A percentile compares a stretch with the other conserved stretches of the same genome.
Conservation (phyloP, 64 coral and sea anemone genomes). For the Porites australiensis region DNA sequence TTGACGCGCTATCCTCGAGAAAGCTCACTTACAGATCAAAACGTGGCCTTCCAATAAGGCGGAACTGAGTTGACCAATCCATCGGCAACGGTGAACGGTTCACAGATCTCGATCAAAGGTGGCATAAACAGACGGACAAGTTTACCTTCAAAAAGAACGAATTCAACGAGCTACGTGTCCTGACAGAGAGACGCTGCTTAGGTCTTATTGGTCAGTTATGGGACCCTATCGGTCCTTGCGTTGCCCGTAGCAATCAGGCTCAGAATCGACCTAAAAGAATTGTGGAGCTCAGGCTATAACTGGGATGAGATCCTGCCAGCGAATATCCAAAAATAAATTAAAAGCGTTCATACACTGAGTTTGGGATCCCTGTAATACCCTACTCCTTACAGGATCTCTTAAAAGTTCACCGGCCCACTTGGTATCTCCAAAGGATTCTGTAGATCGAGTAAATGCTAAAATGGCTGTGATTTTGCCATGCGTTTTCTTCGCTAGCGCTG, state of each 20-base stretch:
- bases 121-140: neutral
- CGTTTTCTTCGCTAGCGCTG: too few relatives aligned
- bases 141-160: slow-evolving; percentile 4
- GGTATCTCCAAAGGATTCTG: too few relatives aligned
- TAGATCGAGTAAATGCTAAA: too few relatives aligned
- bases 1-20: neutral
- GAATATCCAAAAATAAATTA: neutral
- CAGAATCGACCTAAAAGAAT: slow-evolving; percentile 35
- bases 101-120: slow-evolving; percentile 32
- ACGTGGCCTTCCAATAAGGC: neutral
- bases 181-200: too few relatives aligned
- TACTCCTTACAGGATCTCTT: too few relatives aligned
- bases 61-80: slow-evolving; percentile 7
- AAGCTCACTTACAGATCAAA: slow-evolving; percentile 35
- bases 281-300: neutral
- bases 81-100: neutral
- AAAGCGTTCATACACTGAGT: too few relatives aligned
- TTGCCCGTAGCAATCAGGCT: slow-evolving; percentile 19
- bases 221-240: slow-evolving; percentile 51
- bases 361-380: too few relatives aligned
- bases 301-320: slow-evolving; percentile 1
- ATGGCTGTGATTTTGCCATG: too few relatives aligned
- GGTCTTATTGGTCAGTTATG: slow-evolving; percentile 64
- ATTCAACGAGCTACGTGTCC: slow-evolving; percentile 47
- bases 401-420: too few relatives aligned